phyloP scores from a whole-genome alignment of 2,113 vertebrate genomes.

The Sapajus apella region DNA sequence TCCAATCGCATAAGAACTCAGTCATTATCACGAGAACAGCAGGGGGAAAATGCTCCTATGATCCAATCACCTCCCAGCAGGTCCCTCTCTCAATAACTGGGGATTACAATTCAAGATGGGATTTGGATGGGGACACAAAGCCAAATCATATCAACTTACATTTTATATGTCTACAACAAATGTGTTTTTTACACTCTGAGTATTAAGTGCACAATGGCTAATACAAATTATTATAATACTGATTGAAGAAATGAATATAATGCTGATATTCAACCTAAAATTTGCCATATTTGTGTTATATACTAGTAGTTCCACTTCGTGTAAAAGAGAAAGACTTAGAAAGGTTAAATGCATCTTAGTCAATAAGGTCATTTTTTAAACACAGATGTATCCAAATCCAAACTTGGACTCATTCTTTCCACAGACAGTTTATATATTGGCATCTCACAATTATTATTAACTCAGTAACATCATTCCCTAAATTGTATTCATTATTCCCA shows the following conservation, averaged over 20 bases:
- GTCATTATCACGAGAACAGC: too few relatives aligned
- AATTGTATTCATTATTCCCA: background rate
- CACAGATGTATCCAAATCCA: background rate
- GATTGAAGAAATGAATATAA: background rate
- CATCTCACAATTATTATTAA: background rate
- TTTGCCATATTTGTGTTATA: background rate
- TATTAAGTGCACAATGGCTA: background rate
- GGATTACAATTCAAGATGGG: too few relatives aligned
- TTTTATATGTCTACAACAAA: background rate
- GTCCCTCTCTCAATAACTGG: too few relatives aligned
- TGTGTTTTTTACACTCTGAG: background rate
- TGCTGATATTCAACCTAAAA: background rate
- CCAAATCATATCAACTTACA: background rate
- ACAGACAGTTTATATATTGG: background rate
- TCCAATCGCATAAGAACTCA: too few relatives aligned
- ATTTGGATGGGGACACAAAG: too few relatives aligned
- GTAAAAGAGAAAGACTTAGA: background rate
- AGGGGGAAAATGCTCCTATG: too few relatives aligned
- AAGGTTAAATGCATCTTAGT: background rate
- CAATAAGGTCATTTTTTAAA: background rate
- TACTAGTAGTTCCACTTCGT: background rate
- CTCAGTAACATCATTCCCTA: background rate
- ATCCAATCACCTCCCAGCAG: too few relatives aligned
- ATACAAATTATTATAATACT: background rate
- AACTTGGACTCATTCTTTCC: background rate